Base-by-base conservation (phyloP, 1,140 invertebrate genomes). In the Eufriesea mexicana region DNA sequence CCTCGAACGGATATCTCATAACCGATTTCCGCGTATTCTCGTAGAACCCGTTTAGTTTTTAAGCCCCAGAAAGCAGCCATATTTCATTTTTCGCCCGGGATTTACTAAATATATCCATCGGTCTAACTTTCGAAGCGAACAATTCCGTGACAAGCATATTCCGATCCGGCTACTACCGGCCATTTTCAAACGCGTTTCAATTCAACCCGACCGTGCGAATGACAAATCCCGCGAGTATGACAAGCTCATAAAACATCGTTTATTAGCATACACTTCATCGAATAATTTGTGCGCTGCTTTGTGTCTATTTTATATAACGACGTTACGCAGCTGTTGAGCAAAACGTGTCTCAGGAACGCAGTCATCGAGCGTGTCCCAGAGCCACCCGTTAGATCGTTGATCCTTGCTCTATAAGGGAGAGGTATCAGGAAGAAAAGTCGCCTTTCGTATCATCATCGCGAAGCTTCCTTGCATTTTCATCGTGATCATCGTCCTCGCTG, bases 341-440 rank as follows among this genome's bases (percentile, higher is more conserved):
- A 57, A 45, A 45, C 55, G 20, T 49, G 71, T 74, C 42, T 28
- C 47, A 62, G 47, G 0, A 18, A 79, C 25, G 45, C 45, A 57
- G 10, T 55, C 10, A 16, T 42, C 49, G 35, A 57, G 42, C 16
- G 18, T 42, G 8, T 45, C n/a, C 28, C 9, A 45, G 8, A 25
- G 61, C 14, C 59, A 81, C 71, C 71, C 80, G 80, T 55, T 76
- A 78, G 62, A 78, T 67, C 28, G 57, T 66, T 35, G 49, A 72
- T 66, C 42, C 59, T 49, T 62, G 76, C 35, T 62, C 72, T 62
- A 59, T 59, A 70, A 45, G 18, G 18, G 54, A 55, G 62, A 57
- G 70, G 66, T 64, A 85, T 59, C 80, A 86, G 86, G 84, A 84
- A 89, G 87, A 89, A 88, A 88, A 89, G 84, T 67, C 68, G 55